phyloP scores from a whole-genome alignment of 2,888 invertebrate species.

The Caenorhabditis sp. region DNA sequence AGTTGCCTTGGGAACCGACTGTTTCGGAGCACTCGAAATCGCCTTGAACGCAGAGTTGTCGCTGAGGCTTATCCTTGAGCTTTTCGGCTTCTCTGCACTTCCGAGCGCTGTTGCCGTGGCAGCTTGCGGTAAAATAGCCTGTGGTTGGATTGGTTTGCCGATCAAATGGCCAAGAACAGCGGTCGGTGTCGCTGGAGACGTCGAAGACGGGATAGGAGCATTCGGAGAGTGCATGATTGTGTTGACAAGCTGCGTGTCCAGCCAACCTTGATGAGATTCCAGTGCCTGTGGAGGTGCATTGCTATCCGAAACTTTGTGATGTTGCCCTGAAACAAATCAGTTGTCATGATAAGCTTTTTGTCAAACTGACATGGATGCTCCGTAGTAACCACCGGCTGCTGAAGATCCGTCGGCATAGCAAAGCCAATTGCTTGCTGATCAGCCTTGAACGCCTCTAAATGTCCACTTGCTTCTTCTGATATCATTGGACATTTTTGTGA shows the following conservation, averaged over 20 bases:
- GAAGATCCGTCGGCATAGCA: slow-evolving; percentile 52
- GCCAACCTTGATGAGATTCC: slow-evolving; percentile 52
- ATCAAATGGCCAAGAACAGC: slow-evolving; percentile 50
- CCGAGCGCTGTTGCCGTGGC: slow-evolving; percentile 52
- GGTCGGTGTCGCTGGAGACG: slow-evolving; percentile 46
- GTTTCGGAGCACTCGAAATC: slow-evolving; percentile 27
- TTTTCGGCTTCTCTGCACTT: slow-evolving; percentile 61
- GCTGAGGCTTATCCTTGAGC: slow-evolving; percentile 58
- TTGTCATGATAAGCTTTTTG: not conserved
- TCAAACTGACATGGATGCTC: slow-evolving; percentile 45
- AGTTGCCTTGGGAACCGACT: slow-evolving; percentile 53
- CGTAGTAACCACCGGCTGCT: slow-evolving; percentile 49
- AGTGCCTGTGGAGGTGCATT: slow-evolving; percentile 8
- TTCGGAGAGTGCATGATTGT: slow-evolving; percentile 56
- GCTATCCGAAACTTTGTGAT: slow-evolving; percentile 12
- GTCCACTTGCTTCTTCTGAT: slow-evolving; percentile 19
- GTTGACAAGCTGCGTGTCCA: slow-evolving; percentile 53
- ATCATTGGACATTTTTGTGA: slow-evolving; percentile 37
- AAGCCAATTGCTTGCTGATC: slow-evolving; percentile 29
- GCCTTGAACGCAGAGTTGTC: slow-evolving; percentile 59
- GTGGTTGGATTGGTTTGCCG: slow-evolving; percentile 60
- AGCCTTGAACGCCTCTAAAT: not conserved
- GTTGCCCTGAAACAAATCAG: slow-evolving; percentile 37
- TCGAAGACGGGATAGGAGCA: slow-evolving; percentile 13
- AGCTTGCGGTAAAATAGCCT: slow-evolving; percentile 52